Evolutionary conservation across 2,888 invertebrate species (phyloP), one percentile per base, ranked within the genome.

Genomic region (Tetranychus truncatus): DNA sequence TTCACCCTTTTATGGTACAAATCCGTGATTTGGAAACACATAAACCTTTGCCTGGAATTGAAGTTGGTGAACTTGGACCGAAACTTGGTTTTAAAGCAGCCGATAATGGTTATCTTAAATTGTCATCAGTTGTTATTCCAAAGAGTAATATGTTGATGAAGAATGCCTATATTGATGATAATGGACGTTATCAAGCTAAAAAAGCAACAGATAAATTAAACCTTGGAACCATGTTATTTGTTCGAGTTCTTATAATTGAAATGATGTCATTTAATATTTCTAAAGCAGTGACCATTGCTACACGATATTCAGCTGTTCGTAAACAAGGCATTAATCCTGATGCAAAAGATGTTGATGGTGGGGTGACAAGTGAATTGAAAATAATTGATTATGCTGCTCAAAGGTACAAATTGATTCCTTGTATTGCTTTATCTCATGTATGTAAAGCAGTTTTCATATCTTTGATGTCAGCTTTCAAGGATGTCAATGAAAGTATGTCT

Each of bases 381-480:
- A 91, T 97, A 79, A 83, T 97, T 77, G 93, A 96, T 81, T 97
- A 92, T 82, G 88, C 92, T 77, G 94, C 95, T 0, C 96, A 97
- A 81, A 95, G 95, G 82, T 88, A 92, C 81, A 95, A 95, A 83
- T 83, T 97, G 44, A 89, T 96, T 80, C 90, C 95, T 0, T 86
- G 88, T 80, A 86, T 95, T 74, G 90, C 94, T 0, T 86, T 90
- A 1, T 88, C 88, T 55, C 89, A 92, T 81, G 92, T 91, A 0
- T 89, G 91, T 81, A 86, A 87, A 69, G 87, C 90, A 78, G 87
- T 88, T 67, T 89, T 91, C 0, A 86, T 86, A 75, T 89, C 89
- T 86, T 85, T 92, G 71, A 92, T 91, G 91, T 88, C 89, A 78
- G 88, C 91, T 86, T 92, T 92, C 83, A 91, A 91, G 81, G 88